Base-by-base conservation (phyloP, 2,797 vertebrate species). In the Poeciliopsis paucimaculata region DNA sequence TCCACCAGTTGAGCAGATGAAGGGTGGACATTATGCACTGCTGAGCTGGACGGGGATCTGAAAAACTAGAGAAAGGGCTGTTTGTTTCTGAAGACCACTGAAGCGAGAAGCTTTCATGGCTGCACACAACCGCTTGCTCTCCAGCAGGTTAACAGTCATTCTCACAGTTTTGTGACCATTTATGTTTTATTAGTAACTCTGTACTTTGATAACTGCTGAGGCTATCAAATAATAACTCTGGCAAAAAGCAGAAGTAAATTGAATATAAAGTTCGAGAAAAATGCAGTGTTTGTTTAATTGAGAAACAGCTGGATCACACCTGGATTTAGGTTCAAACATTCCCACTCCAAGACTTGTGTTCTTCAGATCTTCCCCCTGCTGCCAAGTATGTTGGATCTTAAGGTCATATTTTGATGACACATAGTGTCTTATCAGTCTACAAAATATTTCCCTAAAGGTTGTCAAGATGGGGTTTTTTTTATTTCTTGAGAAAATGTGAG, bases 1-100 rank as follows among this genome's bases (percentile, higher is more conserved):
- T 77, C 73, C 47, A 26, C 11, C 75, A 87, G 90, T 85, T 89
- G 89, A 90, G 83, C 86, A 87, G 89, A 92, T 91, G 91, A 93
- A 84, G 89, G 88, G 87, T 62, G 78, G 77, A 84, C 83, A 87
- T 89, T 90, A 86, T 71, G 41, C 91, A 86, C 82, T 82, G 80
- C 83, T 49, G 82, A 81, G 84, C 87, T 94, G 94, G 94, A 92
- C 62, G 0, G 0, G 36, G 90, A 94, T 94, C 93, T 91, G 82
- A 72, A 46, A 28, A 93, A 87, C 82, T 41, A 64, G n/a, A 34
- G n/a, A 77, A 43, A 76, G 75, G 82, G 85, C 87, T 89, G 88
- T 94, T 94, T 91, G 90, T 92, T 71, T 93, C 87, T 80, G 79
- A 83, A 60, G 87, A 76, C 80, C 81, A 72, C 68, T 87, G 86